Conservation (phyloP, 2,797 vertebrate genomes). For the Peromyscus aztecus region DNA sequence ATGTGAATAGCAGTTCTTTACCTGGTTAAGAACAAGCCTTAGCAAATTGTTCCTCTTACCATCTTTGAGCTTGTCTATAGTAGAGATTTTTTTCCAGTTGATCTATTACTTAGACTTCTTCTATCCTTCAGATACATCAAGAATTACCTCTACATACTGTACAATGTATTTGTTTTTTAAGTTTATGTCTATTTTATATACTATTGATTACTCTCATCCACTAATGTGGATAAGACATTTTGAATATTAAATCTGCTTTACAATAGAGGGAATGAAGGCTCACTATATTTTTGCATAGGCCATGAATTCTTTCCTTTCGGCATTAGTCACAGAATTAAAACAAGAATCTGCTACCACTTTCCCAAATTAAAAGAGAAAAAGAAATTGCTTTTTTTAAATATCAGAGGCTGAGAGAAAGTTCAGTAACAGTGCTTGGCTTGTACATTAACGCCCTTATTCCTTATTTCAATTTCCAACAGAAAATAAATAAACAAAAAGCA, state of each 20-base stretch:
- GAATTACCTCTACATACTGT: neutral
- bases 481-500: neutral
- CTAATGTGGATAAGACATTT: neutral
- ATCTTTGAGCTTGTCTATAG: neutral
- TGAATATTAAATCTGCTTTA: neutral
- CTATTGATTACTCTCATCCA: neutral
- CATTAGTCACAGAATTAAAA: neutral
- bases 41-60: neutral
- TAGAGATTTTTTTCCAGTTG: neutral
- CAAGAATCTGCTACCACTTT: neutral
- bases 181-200: neutral
- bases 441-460: neutral
- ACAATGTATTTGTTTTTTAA: neutral
- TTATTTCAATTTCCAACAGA: neutral
- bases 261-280: neutral
- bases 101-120: neutral
- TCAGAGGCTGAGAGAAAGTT: neutral
- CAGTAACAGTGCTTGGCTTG: neutral
- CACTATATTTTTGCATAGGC: neutral
- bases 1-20: neutral
- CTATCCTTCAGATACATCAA: neutral
- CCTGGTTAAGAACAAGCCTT: neutral
- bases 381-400: neutral
- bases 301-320: neutral
- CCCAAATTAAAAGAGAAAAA: neutral